Percentiles rank a stretch among this genome's conserved stretches.
These are phyloP conservation scores for Actinopyga echinites DNA, from an alignment of 53 echinoderm and acorn worm species.

Conservation along the genomic window DNA sequence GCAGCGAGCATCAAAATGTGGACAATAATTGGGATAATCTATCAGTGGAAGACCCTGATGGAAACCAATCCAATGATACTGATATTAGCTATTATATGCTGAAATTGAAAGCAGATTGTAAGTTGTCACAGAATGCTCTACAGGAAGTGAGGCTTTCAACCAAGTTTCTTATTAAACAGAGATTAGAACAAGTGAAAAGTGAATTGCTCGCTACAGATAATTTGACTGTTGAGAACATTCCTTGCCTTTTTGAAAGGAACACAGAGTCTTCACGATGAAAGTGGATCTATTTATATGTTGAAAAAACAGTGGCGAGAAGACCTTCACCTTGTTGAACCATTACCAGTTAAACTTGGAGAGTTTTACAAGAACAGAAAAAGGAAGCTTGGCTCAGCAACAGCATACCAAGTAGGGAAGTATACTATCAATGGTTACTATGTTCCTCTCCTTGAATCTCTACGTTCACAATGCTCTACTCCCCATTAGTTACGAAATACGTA, in stretches of 20 bases:
- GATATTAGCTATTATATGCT: too few relatives aligned
- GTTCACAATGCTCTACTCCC: conserved; percentile 34
- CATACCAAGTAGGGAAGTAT: neutral
- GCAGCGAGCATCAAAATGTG: neutral
- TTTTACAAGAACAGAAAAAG: conserved; percentile 1
- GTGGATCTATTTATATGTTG: too few relatives aligned
- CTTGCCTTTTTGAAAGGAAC: neutral
- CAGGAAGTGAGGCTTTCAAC: conserved; percentile 6
- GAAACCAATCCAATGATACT: too few relatives aligned
- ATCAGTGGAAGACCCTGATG: neutral
- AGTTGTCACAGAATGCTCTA: conserved; percentile 18
- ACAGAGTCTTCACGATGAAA: too few relatives aligned
- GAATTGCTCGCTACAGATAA: neutral
- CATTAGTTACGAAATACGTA: neutral
- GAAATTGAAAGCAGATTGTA: neutral
- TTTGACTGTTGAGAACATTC: neutral
- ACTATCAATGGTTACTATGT: conserved; percentile 32
- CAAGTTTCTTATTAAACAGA: conserved; percentile 5
- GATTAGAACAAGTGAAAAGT: neutral
- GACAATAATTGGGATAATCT: neutral
- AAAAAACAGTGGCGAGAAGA: too few relatives aligned
- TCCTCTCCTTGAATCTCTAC: conserved; percentile 43
- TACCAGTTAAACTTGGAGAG: neutral
- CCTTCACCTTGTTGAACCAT: conserved; percentile 17
- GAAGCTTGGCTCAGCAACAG: neutral